phyloP scores from a whole-genome alignment of 1,140 invertebrate genomes.

The Drosophila navojoa region DNA sequence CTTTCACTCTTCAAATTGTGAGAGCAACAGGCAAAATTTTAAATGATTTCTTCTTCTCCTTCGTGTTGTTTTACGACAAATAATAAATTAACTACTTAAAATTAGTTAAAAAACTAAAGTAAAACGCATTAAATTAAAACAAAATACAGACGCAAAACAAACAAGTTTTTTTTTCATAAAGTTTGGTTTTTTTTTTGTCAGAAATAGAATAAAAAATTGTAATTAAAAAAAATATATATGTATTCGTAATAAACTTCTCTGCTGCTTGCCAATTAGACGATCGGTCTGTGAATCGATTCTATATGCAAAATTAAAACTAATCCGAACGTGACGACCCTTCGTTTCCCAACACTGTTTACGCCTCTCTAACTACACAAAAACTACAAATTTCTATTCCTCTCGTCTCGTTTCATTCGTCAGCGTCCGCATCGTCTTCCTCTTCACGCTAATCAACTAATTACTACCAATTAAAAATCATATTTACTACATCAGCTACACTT shows the following conservation, averaged over 20 bases:
- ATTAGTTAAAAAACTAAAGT: slow-evolving; percentile 82
- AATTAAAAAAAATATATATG: slow-evolving; percentile 51
- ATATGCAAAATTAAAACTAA: slow-evolving; percentile 62
- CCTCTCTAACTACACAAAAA: slow-evolving; percentile 72
- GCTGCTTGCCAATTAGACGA: not conserved
- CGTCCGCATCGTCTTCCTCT: not conserved
- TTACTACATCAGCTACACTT: slow-evolving; percentile 31
- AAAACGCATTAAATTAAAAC: slow-evolving; percentile 72
- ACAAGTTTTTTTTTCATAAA: slow-evolving; percentile 39
- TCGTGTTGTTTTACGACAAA: slow-evolving; percentile 56
- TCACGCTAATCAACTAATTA: slow-evolving; percentile 48
- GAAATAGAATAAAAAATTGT: slow-evolving; percentile 22
- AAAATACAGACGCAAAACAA: slow-evolving; percentile 75
- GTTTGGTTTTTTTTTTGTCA: slow-evolving; percentile 56
- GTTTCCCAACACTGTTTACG: slow-evolving; percentile 41
- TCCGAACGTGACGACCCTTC: slow-evolving; percentile 35
- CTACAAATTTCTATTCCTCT: slow-evolving; percentile 54
- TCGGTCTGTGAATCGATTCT: slow-evolving; percentile 6
- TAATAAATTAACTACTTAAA: slow-evolving; percentile 83
- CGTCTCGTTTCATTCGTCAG: not conserved
- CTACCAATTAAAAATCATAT: slow-evolving; percentile 71
- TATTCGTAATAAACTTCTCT: slow-evolving; percentile 2
- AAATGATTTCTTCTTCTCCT: slow-evolving; percentile 40
- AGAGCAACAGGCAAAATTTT: slow-evolving; percentile 45
- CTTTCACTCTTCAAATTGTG: slow-evolving; percentile 29